Evolutionary conservation across 2,113 vertebrate species (phyloP).

Genomic region (Petromus typicus): DNA sequence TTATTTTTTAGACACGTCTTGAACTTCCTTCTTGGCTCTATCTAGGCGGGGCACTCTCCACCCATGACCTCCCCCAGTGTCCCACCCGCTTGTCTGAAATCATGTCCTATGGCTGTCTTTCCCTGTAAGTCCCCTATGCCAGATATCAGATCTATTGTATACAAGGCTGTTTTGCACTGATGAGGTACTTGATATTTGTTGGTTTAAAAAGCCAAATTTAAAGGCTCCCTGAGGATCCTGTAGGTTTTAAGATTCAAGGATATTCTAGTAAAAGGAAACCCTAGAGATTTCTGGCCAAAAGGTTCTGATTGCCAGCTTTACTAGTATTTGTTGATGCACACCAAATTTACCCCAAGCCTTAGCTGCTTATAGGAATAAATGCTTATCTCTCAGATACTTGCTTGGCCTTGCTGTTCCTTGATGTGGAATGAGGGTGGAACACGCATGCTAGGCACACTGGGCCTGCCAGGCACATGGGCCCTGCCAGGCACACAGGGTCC

Average conservation of each 20-base stretch:
- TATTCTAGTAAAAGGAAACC: neutral
- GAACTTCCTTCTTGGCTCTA: neutral
- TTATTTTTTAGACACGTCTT: neutral
- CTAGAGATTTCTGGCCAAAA: neutral
- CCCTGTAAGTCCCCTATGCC: neutral
- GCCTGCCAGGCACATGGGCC: no score
- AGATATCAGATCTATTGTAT: neutral
- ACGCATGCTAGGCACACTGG: neutral
- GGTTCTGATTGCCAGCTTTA: neutral
- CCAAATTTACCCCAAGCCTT: neutral
- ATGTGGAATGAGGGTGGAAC: neutral
- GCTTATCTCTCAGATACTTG: neutral
- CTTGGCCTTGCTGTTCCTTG: neutral
- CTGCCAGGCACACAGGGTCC: no score
- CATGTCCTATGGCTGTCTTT: neutral
- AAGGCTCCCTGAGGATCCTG: neutral
- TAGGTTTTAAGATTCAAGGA: slow-evolving; percentile 7
- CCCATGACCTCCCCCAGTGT: accelerated
- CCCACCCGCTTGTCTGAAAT: neutral
- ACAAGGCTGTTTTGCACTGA: neutral
- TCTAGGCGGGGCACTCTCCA: no score
- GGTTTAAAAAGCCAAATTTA: neutral
- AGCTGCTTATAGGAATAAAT: neutral
- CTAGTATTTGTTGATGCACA: neutral
- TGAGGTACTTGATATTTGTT: neutral